phyloP scores from a whole-genome alignment of 2,113 vertebrate genomes.

The Anoura caudifer region DNA sequence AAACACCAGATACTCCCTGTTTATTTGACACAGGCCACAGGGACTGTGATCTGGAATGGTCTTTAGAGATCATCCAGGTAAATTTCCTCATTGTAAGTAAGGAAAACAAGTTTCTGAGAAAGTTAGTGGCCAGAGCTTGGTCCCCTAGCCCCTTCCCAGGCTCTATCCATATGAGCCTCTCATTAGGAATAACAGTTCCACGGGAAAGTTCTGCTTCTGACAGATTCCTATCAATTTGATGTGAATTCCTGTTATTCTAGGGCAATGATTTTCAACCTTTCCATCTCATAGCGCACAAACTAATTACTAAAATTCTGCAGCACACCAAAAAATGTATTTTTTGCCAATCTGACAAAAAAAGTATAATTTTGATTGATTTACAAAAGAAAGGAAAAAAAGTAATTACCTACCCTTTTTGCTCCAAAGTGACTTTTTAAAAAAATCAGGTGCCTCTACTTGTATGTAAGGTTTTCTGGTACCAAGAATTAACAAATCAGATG shows the following conservation, averaged over 20 bases:
- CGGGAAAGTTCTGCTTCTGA: neutral
- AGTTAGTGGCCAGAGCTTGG: neutral
- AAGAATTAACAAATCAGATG: neutral
- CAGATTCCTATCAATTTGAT: neutral
- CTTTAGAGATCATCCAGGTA: neutral
- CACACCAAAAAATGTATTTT: neutral
- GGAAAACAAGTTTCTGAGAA: neutral
- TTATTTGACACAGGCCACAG: neutral
- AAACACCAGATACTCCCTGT: neutral
- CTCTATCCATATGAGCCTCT: neutral
- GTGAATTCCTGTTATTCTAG: neutral
- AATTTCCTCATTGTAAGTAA: neutral
- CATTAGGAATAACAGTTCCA: neutral
- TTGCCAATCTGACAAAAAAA: neutral
- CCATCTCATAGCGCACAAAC: neutral
- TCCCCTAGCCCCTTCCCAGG: neutral
- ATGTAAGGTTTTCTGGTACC: neutral
- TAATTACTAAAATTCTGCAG: neutral
- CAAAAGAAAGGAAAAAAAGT: neutral
- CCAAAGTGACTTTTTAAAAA: neutral
- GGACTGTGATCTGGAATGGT: neutral
- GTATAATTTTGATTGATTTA: neutral
- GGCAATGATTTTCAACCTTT: neutral
- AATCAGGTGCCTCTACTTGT: neutral
- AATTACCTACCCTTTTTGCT: neutral